Conservation (phyloP, 1,140 invertebrate genomes). For the Camponotus pennsylvanicus region DNA sequence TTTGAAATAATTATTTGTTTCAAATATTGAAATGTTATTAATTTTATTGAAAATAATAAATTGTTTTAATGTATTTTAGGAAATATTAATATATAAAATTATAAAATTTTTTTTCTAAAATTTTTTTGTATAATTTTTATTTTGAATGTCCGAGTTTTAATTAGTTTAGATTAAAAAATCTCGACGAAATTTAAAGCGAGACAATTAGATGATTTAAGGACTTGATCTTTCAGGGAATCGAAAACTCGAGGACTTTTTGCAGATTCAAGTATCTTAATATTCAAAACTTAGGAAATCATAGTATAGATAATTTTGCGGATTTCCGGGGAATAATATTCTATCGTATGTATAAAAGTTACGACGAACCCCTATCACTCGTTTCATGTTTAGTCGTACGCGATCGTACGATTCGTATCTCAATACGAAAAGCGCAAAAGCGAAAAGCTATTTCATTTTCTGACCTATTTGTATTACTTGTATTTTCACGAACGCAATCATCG, state of each 20-base stretch:
- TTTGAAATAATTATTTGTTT: neutral
- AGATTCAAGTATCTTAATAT: too few relatives aligned
- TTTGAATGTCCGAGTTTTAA: neutral
- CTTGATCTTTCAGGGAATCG: neutral
- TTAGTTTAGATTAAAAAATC: neutral
- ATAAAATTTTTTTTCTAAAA: neutral
- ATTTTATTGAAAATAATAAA: neutral
- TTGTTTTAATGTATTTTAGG: neutral
- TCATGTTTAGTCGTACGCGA: neutral
- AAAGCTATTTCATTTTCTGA: neutral
- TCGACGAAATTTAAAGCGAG: neutral
- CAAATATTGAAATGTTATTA: neutral
- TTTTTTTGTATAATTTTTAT: neutral
- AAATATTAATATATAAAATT: neutral
- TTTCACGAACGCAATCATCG: neutral
- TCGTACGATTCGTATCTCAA: too few relatives aligned
- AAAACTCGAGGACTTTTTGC: neutral
- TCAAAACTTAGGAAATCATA: too few relatives aligned
- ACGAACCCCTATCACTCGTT: too few relatives aligned
- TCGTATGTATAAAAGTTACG: too few relatives aligned
- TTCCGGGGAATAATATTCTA: neutral
- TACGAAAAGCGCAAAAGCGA: too few relatives aligned
- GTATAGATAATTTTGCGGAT: too few relatives aligned
- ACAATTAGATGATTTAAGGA: neutral
- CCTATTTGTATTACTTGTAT: conserved; percentile 22